A percentile compares a stretch with the other conserved stretches of the same genome.
Conservation (phyloP, 2,888 invertebrate genomes). For the Drosophila nr. fundita region DNA sequence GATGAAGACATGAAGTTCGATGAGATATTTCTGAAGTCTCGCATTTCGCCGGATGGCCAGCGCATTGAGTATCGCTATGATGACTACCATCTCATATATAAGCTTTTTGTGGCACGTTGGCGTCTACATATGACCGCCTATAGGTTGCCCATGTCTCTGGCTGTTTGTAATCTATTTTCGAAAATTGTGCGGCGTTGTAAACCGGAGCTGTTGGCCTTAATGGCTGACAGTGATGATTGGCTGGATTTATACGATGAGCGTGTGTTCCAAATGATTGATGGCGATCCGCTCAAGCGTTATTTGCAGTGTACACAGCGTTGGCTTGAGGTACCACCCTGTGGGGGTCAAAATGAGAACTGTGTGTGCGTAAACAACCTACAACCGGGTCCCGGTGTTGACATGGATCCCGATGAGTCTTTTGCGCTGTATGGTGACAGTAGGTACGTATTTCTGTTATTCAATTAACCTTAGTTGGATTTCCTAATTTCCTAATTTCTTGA, state of each 20-base stretch:
- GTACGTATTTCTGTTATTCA: slow-evolving; percentile 43
- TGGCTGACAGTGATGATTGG: slow-evolving; percentile 36
- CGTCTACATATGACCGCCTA: slow-evolving; percentile 86
- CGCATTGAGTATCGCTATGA: slow-evolving; percentile 86
- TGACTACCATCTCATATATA: slow-evolving; percentile 85
- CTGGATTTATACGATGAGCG: slow-evolving; percentile 61
- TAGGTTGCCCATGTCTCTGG: slow-evolving; percentile 84
- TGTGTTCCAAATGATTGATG: slow-evolving; percentile 49
- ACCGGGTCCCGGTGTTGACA: slow-evolving; percentile 59
- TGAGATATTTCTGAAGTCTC: slow-evolving; percentile 75
- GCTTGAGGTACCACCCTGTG: slow-evolving; percentile 7
- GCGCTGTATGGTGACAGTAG: slow-evolving; percentile 70
- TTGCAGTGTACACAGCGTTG: slow-evolving; percentile 43
- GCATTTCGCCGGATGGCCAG: slow-evolving; percentile 69
- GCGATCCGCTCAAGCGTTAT: slow-evolving; percentile 47
- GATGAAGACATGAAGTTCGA: slow-evolving; percentile 73
- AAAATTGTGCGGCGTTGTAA: slow-evolving; percentile 39
- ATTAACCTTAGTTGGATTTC: neutral
- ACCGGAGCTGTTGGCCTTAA: slow-evolving; percentile 37
- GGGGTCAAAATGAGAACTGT: neutral
- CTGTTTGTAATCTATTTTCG: slow-evolving; percentile 80
- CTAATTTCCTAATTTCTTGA: neutral
- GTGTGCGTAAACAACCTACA: slow-evolving; percentile 31
- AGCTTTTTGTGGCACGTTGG: slow-evolving; percentile 85
- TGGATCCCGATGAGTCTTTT: slow-evolving; percentile 58